These are phyloP conservation scores for Heliconius charithonia DNA, from an alignment of 2,888 invertebrate species.

Conservation along the genomic window DNA sequence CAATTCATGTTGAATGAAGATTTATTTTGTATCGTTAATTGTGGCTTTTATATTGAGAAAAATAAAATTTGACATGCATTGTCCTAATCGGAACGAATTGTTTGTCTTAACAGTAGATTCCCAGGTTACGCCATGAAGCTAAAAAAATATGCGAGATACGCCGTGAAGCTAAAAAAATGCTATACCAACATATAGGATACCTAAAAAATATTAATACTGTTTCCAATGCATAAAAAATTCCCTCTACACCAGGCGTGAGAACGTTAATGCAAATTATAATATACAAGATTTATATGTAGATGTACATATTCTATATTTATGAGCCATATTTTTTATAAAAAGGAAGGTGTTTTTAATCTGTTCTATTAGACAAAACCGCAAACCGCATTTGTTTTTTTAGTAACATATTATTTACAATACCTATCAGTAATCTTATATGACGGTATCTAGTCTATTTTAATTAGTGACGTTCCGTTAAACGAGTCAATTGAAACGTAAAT, in stretches of 20 bases:
- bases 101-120: neutral
- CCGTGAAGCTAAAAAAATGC: too few species aligned
- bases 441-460: neutral
- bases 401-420: neutral
- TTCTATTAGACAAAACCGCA: slow-evolving; percentile 13
- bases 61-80: neutral
- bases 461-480: neutral
- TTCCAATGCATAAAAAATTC: neutral
- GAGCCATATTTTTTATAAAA: neutral
- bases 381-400: slow-evolving; percentile 6
- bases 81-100: neutral
- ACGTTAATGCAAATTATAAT: neutral
- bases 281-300: neutral
- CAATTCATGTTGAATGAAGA: too few species aligned
- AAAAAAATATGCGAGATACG: neutral
- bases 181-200: too few species aligned
- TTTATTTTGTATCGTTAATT: too few species aligned
- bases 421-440: neutral
- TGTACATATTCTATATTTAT: neutral
- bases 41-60: too few species aligned
- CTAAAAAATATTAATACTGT: neutral
- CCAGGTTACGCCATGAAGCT: neutral
- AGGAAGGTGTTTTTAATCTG: neutral
- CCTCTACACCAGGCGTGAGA: neutral
- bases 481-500: neutral